phyloP scores from a whole-genome alignment of 2,797 vertebrate genomes.

The Carduelis carduelis region DNA sequence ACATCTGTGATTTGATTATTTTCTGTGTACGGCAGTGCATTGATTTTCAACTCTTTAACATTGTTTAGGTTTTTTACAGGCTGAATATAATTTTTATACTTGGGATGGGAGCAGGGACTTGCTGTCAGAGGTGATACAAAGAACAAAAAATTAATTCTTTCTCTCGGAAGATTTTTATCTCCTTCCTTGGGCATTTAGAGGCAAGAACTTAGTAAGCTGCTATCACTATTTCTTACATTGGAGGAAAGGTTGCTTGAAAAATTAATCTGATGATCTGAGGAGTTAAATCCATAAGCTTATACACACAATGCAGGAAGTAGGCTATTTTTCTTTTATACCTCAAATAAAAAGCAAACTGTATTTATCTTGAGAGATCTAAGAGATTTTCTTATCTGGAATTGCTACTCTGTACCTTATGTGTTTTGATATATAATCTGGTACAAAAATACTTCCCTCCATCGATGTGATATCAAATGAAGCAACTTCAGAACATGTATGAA shows the following conservation, averaged over 20 bases:
- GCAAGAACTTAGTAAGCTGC: neutral
- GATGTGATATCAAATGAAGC: neutral
- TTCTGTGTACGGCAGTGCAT: neutral
- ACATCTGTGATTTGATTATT: neutral
- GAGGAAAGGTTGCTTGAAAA: neutral
- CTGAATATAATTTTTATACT: neutral
- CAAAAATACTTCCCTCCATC: neutral
- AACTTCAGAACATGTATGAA: neutral
- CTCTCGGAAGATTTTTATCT: neutral
- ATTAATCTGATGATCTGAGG: neutral
- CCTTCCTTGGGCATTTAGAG: neutral
- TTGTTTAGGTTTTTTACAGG: neutral
- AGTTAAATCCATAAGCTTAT: neutral
- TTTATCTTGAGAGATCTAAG: neutral
- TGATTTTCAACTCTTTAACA: conserved; percentile 9
- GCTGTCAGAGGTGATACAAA: neutral
- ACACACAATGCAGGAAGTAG: neutral
- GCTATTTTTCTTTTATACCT: neutral
- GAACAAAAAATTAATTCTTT: neutral
- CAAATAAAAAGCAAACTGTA: neutral
- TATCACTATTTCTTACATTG: neutral
- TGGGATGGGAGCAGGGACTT: neutral
- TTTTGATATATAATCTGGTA: neutral
- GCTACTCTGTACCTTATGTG: neutral
- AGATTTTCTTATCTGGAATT: conserved; percentile 22